Evolutionary conservation across 2,888 invertebrate genomes (phyloP).

Genomic region (Diplazon laetatorius): DNA sequence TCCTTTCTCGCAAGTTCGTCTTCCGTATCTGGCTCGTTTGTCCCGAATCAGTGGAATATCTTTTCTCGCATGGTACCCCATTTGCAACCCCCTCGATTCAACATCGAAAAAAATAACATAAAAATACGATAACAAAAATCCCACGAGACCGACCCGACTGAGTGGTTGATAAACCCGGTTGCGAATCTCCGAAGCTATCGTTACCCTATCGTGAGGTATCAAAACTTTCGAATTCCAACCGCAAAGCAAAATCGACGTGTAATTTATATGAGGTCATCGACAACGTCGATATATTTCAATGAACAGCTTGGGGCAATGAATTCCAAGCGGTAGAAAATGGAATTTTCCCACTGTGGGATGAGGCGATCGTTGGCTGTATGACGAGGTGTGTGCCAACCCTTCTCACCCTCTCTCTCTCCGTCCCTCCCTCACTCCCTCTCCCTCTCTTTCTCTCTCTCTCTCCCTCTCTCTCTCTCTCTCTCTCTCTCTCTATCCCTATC

Average conservation of each 20-base stretch:
- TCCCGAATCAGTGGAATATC: neutral
- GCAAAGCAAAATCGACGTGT: slow-evolving; percentile 60
- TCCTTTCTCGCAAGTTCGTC: neutral
- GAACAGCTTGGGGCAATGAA: slow-evolving; percentile 63
- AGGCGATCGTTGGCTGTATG: slow-evolving; percentile 29
- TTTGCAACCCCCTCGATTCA: neutral
- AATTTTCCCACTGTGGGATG: slow-evolving; percentile 60
- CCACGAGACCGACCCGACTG: neutral
- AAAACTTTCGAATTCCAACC: slow-evolving; percentile 58
- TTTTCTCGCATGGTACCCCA: neutral
- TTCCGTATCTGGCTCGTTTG: neutral
- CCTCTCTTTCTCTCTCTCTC: slow-evolving; percentile 27
- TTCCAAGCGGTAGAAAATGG: slow-evolving; percentile 64
- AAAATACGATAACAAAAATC: neutral
- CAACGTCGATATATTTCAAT: slow-evolving; percentile 62
- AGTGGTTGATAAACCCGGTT: neutral
- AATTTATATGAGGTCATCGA: slow-evolving; percentile 63
- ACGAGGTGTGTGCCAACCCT: slow-evolving; percentile 37
- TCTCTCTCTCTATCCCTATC: too few species aligned
- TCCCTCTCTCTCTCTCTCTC: neutral
- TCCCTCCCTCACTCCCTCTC: slow-evolving; percentile 9
- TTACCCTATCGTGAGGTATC: slow-evolving; percentile 28
- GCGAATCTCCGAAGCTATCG: slow-evolving; percentile 1
- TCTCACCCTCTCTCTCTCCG: neutral
- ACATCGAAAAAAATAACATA: too few species aligned